These are phyloP conservation scores for Chauna torquata DNA, from an alignment of 2,113 vertebrate genomes.

Conservation along the genomic window DNA sequence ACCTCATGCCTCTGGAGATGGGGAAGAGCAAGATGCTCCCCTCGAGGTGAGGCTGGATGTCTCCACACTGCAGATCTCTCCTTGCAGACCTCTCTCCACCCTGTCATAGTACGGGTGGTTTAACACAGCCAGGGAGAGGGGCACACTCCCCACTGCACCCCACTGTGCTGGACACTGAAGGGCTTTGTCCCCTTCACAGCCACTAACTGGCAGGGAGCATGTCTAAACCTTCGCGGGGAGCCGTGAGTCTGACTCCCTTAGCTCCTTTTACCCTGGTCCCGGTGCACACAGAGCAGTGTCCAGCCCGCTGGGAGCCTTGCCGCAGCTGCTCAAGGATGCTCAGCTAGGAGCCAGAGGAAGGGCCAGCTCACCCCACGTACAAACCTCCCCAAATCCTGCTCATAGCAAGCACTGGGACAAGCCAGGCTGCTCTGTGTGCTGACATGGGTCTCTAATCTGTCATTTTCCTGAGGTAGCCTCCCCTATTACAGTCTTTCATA, in stretches of 20 bases:
- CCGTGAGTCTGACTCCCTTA: not conserved
- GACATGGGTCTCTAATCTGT: not conserved
- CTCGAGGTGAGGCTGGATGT: not conserved
- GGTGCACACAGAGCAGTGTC: accelerated
- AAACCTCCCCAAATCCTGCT: not conserved
- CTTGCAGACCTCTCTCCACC: not conserved
- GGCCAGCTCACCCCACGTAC: not conserved
- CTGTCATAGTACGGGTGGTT: accelerated
- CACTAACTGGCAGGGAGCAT: not conserved
- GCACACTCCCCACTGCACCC: not conserved
- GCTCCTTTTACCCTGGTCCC: not conserved
- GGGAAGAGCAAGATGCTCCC: not conserved
- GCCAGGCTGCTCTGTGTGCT: accelerated
- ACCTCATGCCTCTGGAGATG: not conserved
- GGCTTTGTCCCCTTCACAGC: not conserved
- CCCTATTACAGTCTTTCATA: not conserved
- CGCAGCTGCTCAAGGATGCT: not conserved
- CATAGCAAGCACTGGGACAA: not conserved
- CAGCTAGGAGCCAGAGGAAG: not conserved
- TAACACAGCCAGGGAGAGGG: not conserved
- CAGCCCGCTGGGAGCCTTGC: not conserved
- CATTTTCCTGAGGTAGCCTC: not conserved
- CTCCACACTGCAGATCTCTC: accelerated
- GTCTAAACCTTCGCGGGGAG: not conserved
- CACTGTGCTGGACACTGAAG: accelerated